Base-by-base conservation (phyloP, 2,888 invertebrate genomes). In the Bhutanitis thaidina region DNA sequence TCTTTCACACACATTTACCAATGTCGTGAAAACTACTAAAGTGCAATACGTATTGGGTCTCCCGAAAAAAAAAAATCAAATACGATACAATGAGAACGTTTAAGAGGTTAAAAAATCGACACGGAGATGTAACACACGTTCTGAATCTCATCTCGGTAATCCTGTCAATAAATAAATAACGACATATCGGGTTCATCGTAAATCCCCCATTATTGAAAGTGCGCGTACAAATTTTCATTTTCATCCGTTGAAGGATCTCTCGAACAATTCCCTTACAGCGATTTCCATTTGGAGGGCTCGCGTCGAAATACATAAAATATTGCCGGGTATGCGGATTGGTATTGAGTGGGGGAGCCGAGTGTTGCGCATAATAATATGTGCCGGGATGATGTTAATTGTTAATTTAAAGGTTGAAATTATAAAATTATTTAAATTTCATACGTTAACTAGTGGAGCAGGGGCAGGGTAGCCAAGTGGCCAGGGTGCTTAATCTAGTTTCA, bases 241-340 rank as follows among this genome's bases (percentile, higher is more conserved):
- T 45, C 34, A 40, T 50, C 40, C 39, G 40, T 9, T 27, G 32
- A 46, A 46, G 41, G 41, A 43, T 43, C 52, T 43, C 41, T 43
- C 46, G 40, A 41, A 46, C 46, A 43, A 43, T 46, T 52, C 46
- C 36, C 49, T 52, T 32, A 52, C 50, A 52, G 43, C 49, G 47
- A 55, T 55, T 55, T 50, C 48, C 55, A 55, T 51, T 45, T 44
- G 46, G 36, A 39, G 46, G 35, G 30, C 44, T 14, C 38, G 16
- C 36, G 44, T 13, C 16, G 36, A 44, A 51, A 55, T 52, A 55
- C 49, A 49, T 52, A 55, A 52, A 55, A 55, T 52, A 55, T 54
- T 54, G 38, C 44, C 56, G 52, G 41, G 47, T 51, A 52, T 50
- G 52, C 53, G 46, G 54, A 52, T 52, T 49, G n/a, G n/a, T n/a